Percentiles rank a stretch among this genome's conserved stretches.
Conservation (phyloP, 2,797 vertebrate species). For the Pseudocheirus occidentalis region DNA sequence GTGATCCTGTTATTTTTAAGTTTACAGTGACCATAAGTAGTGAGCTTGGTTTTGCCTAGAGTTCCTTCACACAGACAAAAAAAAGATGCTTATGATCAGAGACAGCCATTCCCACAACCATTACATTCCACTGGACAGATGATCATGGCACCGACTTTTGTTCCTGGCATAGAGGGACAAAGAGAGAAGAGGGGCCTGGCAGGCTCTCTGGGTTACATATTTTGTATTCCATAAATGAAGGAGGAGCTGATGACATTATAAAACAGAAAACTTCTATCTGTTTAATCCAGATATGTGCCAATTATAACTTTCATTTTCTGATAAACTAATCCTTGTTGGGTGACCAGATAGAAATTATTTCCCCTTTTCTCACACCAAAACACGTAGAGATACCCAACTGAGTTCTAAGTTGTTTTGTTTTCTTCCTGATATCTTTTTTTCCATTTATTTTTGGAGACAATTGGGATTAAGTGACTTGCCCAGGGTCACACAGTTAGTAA, state of each 20-base stretch:
- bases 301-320: not conserved
- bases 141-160: not conserved
- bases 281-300: not conserved
- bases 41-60: not conserved
- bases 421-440: not conserved
- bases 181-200: not conserved
- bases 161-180: not conserved
- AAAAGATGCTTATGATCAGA: not conserved
- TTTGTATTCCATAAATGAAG: not conserved
- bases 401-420: not conserved
- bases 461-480: not conserved
- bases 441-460: not conserved
- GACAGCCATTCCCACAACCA: not conserved
- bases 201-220: not conserved
- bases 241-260: not conserved
- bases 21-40: not conserved
- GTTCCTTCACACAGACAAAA: not conserved
- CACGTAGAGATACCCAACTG: not conserved
- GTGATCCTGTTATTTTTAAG: not conserved
- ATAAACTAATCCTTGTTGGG: not conserved
- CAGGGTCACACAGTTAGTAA: not conserved
- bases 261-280: not conserved
- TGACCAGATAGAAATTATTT: not conserved
- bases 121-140: not conserved
- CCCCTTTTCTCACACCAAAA: not conserved